phyloP scores from a whole-genome alignment of 2,888 invertebrate species.

The Lamellibrachia columna region DNA sequence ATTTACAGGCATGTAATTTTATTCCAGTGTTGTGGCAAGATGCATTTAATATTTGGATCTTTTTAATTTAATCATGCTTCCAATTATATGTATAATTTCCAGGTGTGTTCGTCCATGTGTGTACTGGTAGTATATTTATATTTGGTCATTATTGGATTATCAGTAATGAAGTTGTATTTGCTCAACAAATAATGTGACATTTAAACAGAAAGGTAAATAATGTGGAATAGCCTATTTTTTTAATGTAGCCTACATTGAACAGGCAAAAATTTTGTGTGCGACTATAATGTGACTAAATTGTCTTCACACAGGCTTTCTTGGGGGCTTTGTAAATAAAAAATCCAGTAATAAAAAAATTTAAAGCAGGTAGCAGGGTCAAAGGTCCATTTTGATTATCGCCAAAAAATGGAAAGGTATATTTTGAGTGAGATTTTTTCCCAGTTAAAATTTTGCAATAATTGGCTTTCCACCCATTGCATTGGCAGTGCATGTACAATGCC shows the following conservation, averaged over 20 bases:
- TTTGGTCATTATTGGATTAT: background rate
- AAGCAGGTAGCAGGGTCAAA: too few species aligned
- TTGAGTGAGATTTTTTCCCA: too few species aligned
- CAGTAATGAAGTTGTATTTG: background rate
- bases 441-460: too few species aligned
- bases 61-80: background rate
- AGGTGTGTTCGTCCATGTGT: background rate
- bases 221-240: background rate
- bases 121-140: background rate
- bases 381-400: too few species aligned
- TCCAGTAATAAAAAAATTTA: too few species aligned
- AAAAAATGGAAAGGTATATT: too few species aligned
- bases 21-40: background rate
- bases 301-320: background rate
- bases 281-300: background rate
- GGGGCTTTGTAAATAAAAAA: background rate
- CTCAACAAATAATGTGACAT: background rate
- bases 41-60: background rate
- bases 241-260: background rate
- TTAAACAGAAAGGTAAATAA: background rate
- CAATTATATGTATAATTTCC: background rate
- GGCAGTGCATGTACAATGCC: too few species aligned
- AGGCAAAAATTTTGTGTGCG: background rate
- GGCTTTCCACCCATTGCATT: too few species aligned
- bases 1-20: background rate